phyloP scores from a whole-genome alignment of 1,140 invertebrate species.

The Callitettix versicolor region DNA sequence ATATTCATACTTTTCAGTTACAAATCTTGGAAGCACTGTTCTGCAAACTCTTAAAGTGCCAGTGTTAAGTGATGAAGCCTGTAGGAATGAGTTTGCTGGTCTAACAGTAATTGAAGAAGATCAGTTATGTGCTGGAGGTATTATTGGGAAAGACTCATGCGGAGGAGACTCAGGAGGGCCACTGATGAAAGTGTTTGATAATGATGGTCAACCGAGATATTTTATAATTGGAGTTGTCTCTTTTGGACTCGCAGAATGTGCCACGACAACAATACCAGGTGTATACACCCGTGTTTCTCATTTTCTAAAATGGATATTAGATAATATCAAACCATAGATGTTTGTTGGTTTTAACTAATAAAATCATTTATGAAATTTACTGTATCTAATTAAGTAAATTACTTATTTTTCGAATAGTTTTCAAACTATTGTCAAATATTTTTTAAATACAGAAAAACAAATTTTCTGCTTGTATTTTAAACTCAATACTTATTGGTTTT shows the following conservation, averaged over 20 bases:
- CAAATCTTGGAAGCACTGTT: too few species aligned
- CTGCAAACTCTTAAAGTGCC: not conserved
- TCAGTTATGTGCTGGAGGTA: slow-evolving; percentile 30
- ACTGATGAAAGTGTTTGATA: slow-evolving; percentile 36
- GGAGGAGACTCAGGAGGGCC: slow-evolving; percentile 51
- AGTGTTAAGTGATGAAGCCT: not conserved
- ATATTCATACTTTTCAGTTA: too few species aligned
- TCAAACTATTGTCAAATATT: too few species aligned
- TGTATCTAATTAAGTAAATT: too few species aligned
- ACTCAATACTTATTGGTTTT: too few species aligned
- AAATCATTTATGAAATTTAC: too few species aligned
- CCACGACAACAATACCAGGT: slow-evolving; percentile 39
- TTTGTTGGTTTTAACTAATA: too few species aligned
- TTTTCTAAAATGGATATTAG: slow-evolving; percentile 55
- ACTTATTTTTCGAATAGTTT: too few species aligned
- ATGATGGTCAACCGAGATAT: slow-evolving; percentile 36
- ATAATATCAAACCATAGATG: not conserved
- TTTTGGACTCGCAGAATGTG: slow-evolving; percentile 46
- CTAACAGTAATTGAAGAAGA: not conserved
- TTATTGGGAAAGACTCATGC: slow-evolving; percentile 46
- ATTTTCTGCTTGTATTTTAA: too few species aligned
- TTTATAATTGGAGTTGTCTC: slow-evolving; percentile 49
- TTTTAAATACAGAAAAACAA: too few species aligned
- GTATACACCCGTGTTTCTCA: slow-evolving; percentile 54
- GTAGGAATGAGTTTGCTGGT: not conserved